These are phyloP conservation scores for Drosophila varians DNA, from an alignment of 1,140 invertebrate species.

Conservation along the genomic window DNA sequence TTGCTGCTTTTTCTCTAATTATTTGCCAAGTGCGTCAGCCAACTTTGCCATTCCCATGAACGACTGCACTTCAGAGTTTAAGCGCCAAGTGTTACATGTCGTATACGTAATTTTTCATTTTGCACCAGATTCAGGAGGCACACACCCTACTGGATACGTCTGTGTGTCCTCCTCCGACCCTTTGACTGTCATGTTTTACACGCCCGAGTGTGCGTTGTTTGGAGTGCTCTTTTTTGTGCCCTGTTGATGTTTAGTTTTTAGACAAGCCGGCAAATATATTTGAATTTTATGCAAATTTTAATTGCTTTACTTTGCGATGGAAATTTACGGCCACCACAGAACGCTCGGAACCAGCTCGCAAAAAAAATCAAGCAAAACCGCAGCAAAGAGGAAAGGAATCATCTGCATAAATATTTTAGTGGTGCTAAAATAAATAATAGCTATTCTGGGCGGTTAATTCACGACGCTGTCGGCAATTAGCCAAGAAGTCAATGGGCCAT, in stretches of 20 bases:
- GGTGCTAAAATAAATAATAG: constrained; percentile 55
- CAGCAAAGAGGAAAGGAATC: constrained; percentile 5
- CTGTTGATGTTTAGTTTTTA: constrained; percentile 73
- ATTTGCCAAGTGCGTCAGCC: constrained; percentile 47
- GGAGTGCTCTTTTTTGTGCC: constrained; percentile 40
- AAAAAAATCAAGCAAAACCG: not conserved
- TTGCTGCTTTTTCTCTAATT: constrained; percentile 36
- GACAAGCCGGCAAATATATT: constrained; percentile 57
- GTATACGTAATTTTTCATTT: constrained; percentile 74
- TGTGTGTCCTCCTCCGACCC: constrained; percentile 9
- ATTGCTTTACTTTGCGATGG: constrained; percentile 64
- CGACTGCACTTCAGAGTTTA: constrained; percentile 63
- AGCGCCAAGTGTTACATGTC: constrained; percentile 55
- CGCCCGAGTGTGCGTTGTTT: constrained; percentile 41
- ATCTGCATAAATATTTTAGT: constrained; percentile 55
- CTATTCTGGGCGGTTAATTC: constrained; percentile 26
- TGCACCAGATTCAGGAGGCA: constrained; percentile 22
- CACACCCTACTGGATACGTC: not conserved
- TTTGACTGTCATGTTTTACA: constrained; percentile 65
- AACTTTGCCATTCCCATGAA: constrained; percentile 60
- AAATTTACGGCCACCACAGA: constrained; percentile 52
- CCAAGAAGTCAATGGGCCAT: constrained; percentile 20
- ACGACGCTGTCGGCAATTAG: constrained; percentile 39
- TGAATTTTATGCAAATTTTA: constrained; percentile 78
- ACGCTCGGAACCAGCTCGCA: no score